Percentiles rank a stretch among this genome's conserved stretches.
These are phyloP conservation scores for Mormyrops attenuatus DNA, from an alignment of 2,797 vertebrate genomes.

Conservation along the genomic window DNA sequence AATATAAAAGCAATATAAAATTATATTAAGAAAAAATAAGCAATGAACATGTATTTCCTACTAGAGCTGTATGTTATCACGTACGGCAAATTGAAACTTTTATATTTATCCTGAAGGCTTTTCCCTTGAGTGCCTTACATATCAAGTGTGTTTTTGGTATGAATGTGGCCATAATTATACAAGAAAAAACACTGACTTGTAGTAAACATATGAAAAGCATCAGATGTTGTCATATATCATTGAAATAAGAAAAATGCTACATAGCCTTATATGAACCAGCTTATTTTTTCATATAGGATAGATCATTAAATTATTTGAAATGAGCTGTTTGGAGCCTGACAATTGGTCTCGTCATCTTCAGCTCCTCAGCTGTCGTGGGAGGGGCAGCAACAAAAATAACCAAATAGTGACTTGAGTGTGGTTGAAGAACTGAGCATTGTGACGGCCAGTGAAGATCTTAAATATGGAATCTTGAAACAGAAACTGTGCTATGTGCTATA, in stretches of 20 bases:
- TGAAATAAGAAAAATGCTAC: neutral
- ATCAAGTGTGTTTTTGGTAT: neutral
- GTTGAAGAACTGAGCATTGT: neutral
- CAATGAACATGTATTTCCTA: neutral
- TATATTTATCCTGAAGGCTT: neutral
- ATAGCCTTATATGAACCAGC: neutral
- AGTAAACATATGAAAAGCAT: neutral
- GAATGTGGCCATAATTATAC: neutral
- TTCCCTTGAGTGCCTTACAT: neutral
- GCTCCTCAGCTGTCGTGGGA: neutral
- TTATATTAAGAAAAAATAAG: neutral
- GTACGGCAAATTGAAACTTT: neutral
- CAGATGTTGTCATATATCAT: neutral
- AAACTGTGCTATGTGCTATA: neutral
- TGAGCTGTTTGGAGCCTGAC: neutral
- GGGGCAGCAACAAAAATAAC: neutral
- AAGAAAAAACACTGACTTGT: neutral
- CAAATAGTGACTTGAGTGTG: neutral
- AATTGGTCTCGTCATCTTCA: neutral
- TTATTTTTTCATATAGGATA: neutral
- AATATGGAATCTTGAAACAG: neutral
- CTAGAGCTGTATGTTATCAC: neutral
- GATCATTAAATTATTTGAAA: neutral
- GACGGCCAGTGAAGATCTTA: neutral
- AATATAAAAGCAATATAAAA: neutral